Evolutionary conservation across 2,797 vertebrate genomes (phyloP), one percentile per base, ranked within the genome.

Genomic region (Sciaenops ocellatus): DNA sequence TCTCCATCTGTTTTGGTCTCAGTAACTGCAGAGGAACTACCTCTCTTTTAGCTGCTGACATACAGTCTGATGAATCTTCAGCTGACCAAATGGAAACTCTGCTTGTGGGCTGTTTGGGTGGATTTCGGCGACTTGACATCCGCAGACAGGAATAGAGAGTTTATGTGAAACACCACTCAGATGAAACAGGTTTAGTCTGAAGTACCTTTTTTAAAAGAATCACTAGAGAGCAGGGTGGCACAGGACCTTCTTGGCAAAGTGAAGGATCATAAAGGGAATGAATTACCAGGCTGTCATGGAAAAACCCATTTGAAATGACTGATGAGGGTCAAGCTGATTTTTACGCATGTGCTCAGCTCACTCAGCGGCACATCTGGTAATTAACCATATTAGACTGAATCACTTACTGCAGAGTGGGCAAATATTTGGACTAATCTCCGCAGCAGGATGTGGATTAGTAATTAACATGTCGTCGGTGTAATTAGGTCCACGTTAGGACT

Each of bases 401-500:
- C 71, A 72, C 46, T 71, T 15, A 8, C 47, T 72, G 75, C 79
- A 59, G 24, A 85, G 69, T 67, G 80, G 41, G 84, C 76, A 88
- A 84, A 89, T 85, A 87, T 89, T 89, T 90, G 78, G 24, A 62
- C 66, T 61, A 46, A 81, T 78, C 75, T 69, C 69, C n/a, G 9
- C 63, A 67, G 84, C 51, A 74, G 85, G 87, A 93, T 75, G 89
- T 89, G 84, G 89, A 77, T 93, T 90, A 92, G 71, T 92, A 82
- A 94, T 93, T 90, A 90, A 91, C 89, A 80, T 63, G 59, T 24
- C 38, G 69, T 42, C 38, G 7, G 80, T 83, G 86, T 90, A 83
- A 90, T 92, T 80, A 73, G 76, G 64, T 84, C 87, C 85, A 88
- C 82, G 80, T 92, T 89, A 85, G 79, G 86, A 89, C 90, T 93